These are phyloP conservation scores for Desmodus rotundus DNA, from an alignment of 2,113 vertebrate genomes.

Conservation along the genomic window DNA sequence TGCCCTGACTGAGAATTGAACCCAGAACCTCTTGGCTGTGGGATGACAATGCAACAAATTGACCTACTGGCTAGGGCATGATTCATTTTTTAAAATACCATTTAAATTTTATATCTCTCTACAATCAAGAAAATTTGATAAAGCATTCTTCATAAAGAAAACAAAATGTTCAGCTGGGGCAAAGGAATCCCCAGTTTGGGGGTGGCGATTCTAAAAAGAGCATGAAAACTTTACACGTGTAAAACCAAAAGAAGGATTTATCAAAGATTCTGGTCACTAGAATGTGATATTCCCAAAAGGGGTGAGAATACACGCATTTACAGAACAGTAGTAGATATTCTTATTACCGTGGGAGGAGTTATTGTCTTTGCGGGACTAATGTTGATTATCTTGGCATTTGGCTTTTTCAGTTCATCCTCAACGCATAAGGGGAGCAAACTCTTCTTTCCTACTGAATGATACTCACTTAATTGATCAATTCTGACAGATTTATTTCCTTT, in stretches of 20 bases:
- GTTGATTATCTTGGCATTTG: conserved; percentile 68
- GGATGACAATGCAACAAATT: too few relatives aligned
- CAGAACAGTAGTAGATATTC: background rate
- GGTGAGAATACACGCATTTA: background rate
- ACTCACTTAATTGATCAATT: background rate
- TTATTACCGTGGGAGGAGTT: conserved; percentile 9
- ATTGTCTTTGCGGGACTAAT: background rate
- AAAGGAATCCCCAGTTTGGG: background rate
- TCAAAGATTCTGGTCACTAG: background rate
- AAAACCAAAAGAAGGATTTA: conserved; percentile 4
- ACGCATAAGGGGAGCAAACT: conserved; percentile 63
- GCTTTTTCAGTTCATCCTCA: conserved; percentile 73
- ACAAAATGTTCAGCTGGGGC: background rate
- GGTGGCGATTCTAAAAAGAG: background rate
- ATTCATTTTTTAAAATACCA: background rate
- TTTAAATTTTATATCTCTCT: background rate
- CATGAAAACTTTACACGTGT: background rate
- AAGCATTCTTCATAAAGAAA: background rate
- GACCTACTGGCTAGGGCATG: too few relatives aligned
- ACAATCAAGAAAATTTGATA: conserved; percentile 16
- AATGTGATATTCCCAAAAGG: background rate
- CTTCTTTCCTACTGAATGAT: background rate
- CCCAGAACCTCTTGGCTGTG: too few relatives aligned
- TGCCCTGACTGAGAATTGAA: too few relatives aligned
- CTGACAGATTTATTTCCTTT: background rate